Evolutionary conservation across 2,113 vertebrate species (phyloP).

Genomic region (Mugil cephalus): DNA sequence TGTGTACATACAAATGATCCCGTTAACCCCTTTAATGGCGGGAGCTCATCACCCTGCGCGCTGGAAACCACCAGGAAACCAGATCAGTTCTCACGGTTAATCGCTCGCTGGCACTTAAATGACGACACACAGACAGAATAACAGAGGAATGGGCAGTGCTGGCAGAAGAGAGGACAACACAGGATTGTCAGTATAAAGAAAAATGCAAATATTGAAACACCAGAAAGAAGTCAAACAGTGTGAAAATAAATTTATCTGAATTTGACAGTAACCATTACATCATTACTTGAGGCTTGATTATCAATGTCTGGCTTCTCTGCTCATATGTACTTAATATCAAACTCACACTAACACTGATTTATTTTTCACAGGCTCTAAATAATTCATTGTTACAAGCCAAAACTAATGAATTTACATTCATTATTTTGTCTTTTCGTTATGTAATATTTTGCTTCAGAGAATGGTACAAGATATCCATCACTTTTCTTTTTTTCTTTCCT

Average conservation of each 20-base stretch:
- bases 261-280: not conserved
- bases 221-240: slow-evolving; percentile 25
- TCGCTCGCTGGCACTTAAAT: slow-evolving; percentile 59
- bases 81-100: slow-evolving; percentile 65
- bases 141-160: slow-evolving; percentile 26
- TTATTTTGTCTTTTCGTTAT: too few species aligned
- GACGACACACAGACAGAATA: slow-evolving; percentile 28
- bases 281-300: slow-evolving; percentile 26
- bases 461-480: too few species aligned
- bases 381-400: too few species aligned
- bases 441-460: too few species aligned
- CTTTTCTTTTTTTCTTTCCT: too few species aligned
- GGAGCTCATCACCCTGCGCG: slow-evolving; percentile 56
- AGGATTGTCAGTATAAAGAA: slow-evolving; percentile 20
- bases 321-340: slow-evolving; percentile 3
- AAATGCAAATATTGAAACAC: slow-evolving; percentile 24
- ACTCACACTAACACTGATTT: too few species aligned
- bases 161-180: slow-evolving; percentile 9
- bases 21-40: slow-evolving; percentile 64
- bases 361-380: too few species aligned
- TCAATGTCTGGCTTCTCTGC: not conserved
- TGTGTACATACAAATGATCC: slow-evolving; percentile 67
- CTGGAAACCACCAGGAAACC: slow-evolving; percentile 44
- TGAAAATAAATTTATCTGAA: slow-evolving; percentile 34
- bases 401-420: too few species aligned